A percentile compares a stretch with the other conserved stretches of the same genome.
Evolutionary conservation across 2,797 vertebrate genomes (phyloP).

Genomic region (Muscicapa striata): DNA sequence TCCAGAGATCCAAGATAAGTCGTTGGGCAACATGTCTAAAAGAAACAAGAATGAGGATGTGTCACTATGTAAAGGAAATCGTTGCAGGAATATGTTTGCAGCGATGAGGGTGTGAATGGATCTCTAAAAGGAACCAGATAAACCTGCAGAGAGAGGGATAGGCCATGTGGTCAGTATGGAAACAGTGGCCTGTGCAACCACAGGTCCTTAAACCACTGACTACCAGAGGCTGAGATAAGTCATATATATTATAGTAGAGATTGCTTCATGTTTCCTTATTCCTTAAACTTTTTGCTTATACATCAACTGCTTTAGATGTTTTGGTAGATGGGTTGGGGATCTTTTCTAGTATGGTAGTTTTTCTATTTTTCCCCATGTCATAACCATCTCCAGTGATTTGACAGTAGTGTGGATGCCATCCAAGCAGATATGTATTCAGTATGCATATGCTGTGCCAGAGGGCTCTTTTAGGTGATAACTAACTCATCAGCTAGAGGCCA

Average conservation of each 20-base stretch:
- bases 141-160: not conserved
- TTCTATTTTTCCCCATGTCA: not conserved
- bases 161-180: not conserved
- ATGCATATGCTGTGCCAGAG: constrained; percentile 25
- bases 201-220: not conserved
- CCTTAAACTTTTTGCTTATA: not conserved
- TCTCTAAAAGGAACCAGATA: not conserved
- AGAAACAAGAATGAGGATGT: not conserved
- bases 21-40: not conserved
- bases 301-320: not conserved
- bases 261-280: not conserved
- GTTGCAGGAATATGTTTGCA: not conserved
- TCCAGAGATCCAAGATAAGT: not conserved
- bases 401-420: constrained; percentile 22
- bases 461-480: constrained; percentile 61
- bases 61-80: not conserved
- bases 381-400: constrained; percentile 24
- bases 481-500: constrained; percentile 54
- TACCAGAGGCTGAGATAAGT: not conserved
- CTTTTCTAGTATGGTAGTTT: not conserved
- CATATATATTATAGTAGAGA: not conserved
- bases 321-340: not conserved
- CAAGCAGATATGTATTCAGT: constrained; percentile 25
- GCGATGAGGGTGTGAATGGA: not conserved
- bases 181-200: not conserved